Conservation (phyloP, 1,140 invertebrate species). For the Eulimnadia texana region DNA sequence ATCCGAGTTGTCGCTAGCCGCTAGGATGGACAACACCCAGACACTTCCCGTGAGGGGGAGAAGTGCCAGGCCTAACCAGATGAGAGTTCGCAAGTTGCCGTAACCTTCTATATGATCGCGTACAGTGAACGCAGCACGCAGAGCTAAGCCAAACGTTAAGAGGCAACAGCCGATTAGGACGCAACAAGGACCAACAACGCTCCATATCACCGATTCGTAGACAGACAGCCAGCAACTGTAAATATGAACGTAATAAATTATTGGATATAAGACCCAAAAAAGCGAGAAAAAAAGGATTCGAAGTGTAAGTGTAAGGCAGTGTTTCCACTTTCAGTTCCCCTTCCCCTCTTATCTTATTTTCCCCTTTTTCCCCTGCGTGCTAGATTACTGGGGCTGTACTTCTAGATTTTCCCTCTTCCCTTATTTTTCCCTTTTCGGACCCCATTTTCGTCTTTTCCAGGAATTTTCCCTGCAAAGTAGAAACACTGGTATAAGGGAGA, state of each 20-base stretch:
- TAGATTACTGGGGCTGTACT: no score
- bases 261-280: not conserved
- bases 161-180: conserved; percentile 60
- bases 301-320: not conserved
- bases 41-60: conserved; percentile 57
- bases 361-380: no score
- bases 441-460: no score
- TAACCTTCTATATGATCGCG: conserved; percentile 81
- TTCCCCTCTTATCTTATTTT: no score
- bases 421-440: no score
- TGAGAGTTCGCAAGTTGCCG: conserved; percentile 66
- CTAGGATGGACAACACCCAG: conserved; percentile 65
- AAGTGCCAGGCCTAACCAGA: conserved; percentile 68
- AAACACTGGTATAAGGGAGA: no score
- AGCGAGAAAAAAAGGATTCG: not conserved
- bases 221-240: conserved; percentile 85
- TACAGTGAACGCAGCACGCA: conserved; percentile 76
- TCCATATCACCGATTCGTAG: conserved; percentile 81
- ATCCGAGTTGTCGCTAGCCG: conserved; percentile 57
- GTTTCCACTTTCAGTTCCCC: no score
- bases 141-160: conserved; percentile 62
- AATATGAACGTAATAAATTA: conserved; percentile 21
- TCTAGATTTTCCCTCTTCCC: no score
- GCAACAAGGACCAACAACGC: conserved; percentile 70
- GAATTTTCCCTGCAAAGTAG: no score